These are phyloP conservation scores for Macrosoma leucophasiata DNA, from an alignment of 2,888 invertebrate species.

Conservation along the genomic window DNA sequence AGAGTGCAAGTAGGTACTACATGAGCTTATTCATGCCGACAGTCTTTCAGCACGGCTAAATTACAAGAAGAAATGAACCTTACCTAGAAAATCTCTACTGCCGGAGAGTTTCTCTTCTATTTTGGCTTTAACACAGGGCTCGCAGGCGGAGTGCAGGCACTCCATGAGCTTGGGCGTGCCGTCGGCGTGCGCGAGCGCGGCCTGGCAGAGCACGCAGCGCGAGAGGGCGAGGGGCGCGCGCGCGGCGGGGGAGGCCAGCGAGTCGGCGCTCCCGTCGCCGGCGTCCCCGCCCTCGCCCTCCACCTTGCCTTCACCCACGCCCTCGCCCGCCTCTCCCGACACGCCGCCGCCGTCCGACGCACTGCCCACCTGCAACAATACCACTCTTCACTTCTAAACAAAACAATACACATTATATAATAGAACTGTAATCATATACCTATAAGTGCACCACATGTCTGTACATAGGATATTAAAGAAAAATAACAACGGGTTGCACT, in stretches of 20 bases:
- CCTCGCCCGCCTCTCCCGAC: background rate
- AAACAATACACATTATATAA: no score
- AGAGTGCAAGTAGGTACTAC: conserved; percentile 92
- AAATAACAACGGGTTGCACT: no score
- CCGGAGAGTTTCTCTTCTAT: conserved; percentile 63
- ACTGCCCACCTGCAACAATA: conserved; percentile 24
- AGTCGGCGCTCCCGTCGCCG: conserved; percentile 48
- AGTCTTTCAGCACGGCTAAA: no score
- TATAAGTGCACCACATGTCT: no score
- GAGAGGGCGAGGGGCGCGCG: conserved; percentile 41
- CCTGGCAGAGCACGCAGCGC: conserved; percentile 74
- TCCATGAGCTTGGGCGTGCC: conserved; percentile 86
- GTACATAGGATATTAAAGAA: no score
- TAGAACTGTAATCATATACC: no score
- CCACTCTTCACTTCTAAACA: no score
- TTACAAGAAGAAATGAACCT: background rate
- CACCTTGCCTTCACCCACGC: conserved; percentile 14
- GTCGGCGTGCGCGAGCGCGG: conserved; percentile 45
- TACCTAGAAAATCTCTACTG: conserved; percentile 58
- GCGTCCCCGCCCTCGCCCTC: conserved; percentile 19
- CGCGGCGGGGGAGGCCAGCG: conserved; percentile 52
- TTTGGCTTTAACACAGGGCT: conserved; percentile 82
- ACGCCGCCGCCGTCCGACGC: conserved; percentile 19
- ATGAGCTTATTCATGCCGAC: conserved; percentile 83
- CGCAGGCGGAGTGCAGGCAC: conserved; percentile 91